Evolutionary conservation across 1,140 invertebrate species (phyloP).

Genomic region (Hylyphantes graminicola): DNA sequence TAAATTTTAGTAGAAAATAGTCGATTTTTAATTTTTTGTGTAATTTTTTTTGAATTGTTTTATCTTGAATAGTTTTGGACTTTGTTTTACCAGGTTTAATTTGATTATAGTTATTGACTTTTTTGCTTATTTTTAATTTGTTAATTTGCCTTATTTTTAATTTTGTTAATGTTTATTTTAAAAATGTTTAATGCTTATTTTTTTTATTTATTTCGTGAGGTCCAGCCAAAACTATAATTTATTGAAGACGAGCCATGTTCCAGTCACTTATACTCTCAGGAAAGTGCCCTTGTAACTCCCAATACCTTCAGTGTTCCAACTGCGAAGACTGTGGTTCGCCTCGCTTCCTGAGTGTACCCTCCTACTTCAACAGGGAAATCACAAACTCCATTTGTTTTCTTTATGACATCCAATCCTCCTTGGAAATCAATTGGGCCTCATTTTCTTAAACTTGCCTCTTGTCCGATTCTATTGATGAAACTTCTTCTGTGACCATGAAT

Average conservation of each 20-base stretch:
- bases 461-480: slow-evolving; percentile 89
- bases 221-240: slow-evolving; percentile 1
- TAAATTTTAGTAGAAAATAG: too few species aligned
- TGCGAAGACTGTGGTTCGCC: slow-evolving; percentile 47
- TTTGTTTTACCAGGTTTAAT: background rate
- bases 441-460: slow-evolving; percentile 92
- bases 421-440: slow-evolving; percentile 72
- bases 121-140: background rate
- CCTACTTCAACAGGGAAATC: slow-evolving; percentile 49
- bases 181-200: too few species aligned
- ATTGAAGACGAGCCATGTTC: slow-evolving; percentile 19
- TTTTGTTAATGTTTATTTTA: too few species aligned
- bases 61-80: background rate
- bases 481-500: slow-evolving; percentile 95
- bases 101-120: background rate
- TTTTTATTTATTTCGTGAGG: slow-evolving; percentile 29
- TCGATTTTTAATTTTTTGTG: too few species aligned
- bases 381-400: too few species aligned
- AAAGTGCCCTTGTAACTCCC: slow-evolving; percentile 26
- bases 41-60: too few species aligned
- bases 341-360: slow-evolving; percentile 29
- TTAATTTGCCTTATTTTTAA: too few species aligned
- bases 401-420: background rate
- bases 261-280: slow-evolving; percentile 37
- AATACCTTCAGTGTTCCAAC: slow-evolving; percentile 7